These are phyloP conservation scores for Dryas iulia DNA, from an alignment of 1,140 invertebrate genomes.

Conservation along the genomic window DNA sequence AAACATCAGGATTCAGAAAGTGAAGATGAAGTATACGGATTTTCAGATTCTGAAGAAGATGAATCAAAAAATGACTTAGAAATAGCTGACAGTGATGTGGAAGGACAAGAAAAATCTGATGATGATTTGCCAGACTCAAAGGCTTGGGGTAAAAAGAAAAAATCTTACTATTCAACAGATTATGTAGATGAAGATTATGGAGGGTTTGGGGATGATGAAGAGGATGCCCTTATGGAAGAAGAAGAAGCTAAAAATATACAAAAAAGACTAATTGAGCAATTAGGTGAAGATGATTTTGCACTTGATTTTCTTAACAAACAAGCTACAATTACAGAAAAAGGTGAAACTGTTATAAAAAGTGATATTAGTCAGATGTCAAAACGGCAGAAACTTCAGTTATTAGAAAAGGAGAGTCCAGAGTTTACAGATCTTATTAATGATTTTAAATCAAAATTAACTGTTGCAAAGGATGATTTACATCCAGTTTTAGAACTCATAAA, in stretches of 20 bases:
- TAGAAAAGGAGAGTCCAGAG: slow-evolving; percentile 93
- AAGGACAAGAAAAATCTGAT: slow-evolving; percentile 84
- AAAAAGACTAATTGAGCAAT: slow-evolving; percentile 86
- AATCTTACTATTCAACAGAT: slow-evolving; percentile 91
- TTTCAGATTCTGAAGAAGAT: slow-evolving; percentile 82
- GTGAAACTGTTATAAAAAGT: slow-evolving; percentile 83
- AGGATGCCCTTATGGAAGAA: slow-evolving; percentile 90
- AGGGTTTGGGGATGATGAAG: slow-evolving; percentile 85
- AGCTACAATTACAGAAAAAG: slow-evolving; percentile 53
- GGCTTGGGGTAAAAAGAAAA: slow-evolving; percentile 92
- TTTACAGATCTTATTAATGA: slow-evolving; percentile 88
- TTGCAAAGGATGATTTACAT: slow-evolving; percentile 83
- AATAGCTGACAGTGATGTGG: slow-evolving; percentile 86
- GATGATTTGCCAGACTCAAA: slow-evolving; percentile 87
- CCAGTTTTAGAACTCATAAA: slow-evolving; percentile 85
- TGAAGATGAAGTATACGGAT: slow-evolving; percentile 84
- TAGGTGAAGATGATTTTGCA: slow-evolving; percentile 91
- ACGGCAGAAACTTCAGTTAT: slow-evolving; percentile 86
- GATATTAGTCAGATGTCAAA: slow-evolving; percentile 88
- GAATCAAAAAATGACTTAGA: slow-evolving; percentile 71
- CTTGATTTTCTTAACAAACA: slow-evolving; percentile 83
- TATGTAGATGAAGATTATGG: slow-evolving; percentile 93
- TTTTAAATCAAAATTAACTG: slow-evolving; percentile 86
- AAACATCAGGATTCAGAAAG: slow-evolving; percentile 80
- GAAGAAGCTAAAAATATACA: slow-evolving; percentile 92